A percentile compares a stretch with the other conserved stretches of the same genome.
Evolutionary conservation across 2,888 invertebrate species (phyloP).

Genomic region (Scaeva pyrastri): DNA sequence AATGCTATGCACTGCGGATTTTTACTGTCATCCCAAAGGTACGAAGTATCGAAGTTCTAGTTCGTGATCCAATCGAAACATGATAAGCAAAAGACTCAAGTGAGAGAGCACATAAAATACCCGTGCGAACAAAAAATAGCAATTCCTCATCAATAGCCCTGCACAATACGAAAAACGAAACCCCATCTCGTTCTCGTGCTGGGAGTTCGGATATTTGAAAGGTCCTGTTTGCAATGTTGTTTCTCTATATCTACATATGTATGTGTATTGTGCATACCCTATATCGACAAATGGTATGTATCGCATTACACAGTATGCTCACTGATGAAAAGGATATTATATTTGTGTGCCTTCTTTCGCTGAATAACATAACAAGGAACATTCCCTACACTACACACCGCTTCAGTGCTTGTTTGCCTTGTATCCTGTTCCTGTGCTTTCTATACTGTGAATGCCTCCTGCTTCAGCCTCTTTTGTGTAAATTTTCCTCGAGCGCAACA

Average conservation of each 20-base stretch:
- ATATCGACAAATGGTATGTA: slow-evolving; percentile 21
- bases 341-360: slow-evolving; percentile 41
- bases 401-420: slow-evolving; percentile 50
- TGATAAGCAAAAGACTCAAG: slow-evolving; percentile 60
- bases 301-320: slow-evolving; percentile 49
- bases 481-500: slow-evolving; percentile 32
- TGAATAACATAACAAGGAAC: slow-evolving; percentile 21
- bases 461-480: slow-evolving; percentile 27
- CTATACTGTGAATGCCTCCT: background rate
- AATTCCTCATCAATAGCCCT: slow-evolving; percentile 62
- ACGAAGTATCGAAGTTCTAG: slow-evolving; percentile 40
- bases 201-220: background rate
- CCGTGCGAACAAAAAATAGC: slow-evolving; percentile 39
- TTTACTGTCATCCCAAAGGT: slow-evolving; percentile 34
- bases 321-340: slow-evolving; percentile 61
- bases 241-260: background rate
- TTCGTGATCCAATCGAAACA: slow-evolving; percentile 64
- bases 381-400: slow-evolving; percentile 4
- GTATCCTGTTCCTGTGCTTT: slow-evolving; percentile 29
- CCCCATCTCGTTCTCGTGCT: background rate
- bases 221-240: background rate
- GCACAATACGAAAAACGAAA: slow-evolving; percentile 26
- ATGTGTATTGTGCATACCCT: background rate
- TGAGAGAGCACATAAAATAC: slow-evolving; percentile 32
- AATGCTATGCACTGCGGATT: slow-evolving; percentile 24